phyloP scores from a whole-genome alignment of 2,797 vertebrate genomes.

The Pseudocheirus occidentalis region DNA sequence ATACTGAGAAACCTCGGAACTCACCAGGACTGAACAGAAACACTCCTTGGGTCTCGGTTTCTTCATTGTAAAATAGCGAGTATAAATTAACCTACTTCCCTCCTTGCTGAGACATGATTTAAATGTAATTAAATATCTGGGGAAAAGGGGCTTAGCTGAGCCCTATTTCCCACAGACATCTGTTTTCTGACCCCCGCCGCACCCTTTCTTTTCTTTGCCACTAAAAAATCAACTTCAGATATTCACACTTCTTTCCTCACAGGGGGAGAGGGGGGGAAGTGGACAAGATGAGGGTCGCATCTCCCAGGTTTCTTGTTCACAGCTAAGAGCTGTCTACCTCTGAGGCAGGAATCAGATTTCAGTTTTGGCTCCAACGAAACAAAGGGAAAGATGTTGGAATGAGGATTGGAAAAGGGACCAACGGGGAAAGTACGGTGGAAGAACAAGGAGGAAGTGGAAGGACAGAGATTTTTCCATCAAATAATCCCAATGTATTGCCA shows the following conservation, averaged over 20 bases:
- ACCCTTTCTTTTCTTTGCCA: not conserved
- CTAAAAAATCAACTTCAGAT: not conserved
- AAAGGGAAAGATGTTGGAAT: not conserved
- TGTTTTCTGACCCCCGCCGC: not conserved
- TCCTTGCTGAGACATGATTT: not conserved
- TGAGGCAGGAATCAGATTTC: too few relatives aligned
- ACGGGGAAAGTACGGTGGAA: not conserved
- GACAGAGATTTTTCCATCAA: not conserved
- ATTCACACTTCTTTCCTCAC: too few relatives aligned
- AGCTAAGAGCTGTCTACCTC: too few relatives aligned
- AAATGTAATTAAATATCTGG: not conserved
- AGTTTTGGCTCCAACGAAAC: constrained; percentile 16
- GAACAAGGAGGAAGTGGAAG: not conserved
- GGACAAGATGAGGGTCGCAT: too few relatives aligned
- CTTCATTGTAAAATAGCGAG: not conserved
- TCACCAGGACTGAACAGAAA: not conserved
- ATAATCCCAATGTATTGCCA: too few relatives aligned
- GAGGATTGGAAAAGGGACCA: not conserved
- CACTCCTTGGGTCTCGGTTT: not conserved
- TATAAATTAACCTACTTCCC: not conserved
- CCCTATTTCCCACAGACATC: not conserved
- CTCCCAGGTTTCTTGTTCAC: too few relatives aligned
- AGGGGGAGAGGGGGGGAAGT: too few relatives aligned
- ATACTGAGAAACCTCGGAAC: not conserved
- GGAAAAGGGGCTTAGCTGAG: not conserved